Percentiles rank a stretch among this genome's conserved stretches.
These are phyloP conservation scores for Formicarius rufipectus DNA, from an alignment of 2,113 vertebrate species.

Conservation along the genomic window DNA sequence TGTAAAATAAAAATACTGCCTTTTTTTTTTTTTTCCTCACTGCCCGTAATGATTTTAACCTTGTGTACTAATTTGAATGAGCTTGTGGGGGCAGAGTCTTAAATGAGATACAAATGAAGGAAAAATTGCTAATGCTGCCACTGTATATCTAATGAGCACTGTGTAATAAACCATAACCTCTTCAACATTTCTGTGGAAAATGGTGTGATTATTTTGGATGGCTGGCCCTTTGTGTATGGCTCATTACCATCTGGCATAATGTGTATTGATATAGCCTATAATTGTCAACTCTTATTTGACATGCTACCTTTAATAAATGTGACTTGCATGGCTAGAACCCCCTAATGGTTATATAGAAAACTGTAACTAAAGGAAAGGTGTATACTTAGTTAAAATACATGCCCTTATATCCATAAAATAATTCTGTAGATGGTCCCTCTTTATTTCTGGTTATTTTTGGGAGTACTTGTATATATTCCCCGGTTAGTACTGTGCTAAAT, in stretches of 20 bases:
- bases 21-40: constrained; percentile 56
- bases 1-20: constrained; percentile 74
- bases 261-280: constrained; percentile 94
- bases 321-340: constrained; percentile 82
- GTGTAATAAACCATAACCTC: constrained; percentile 90
- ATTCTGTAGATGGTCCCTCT: neutral
- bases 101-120: constrained; percentile 82
- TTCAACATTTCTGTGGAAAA: constrained; percentile 84
- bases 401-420: constrained; percentile 9
- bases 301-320: constrained; percentile 95
- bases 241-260: constrained; percentile 93
- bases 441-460: neutral
- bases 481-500: neutral
- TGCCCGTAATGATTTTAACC: constrained; percentile 80
- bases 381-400: constrained; percentile 58
- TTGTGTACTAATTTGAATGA: constrained; percentile 79
- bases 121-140: constrained; percentile 82
- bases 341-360: constrained; percentile 80
- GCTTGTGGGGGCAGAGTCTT: constrained; percentile 76
- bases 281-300: constrained; percentile 95
- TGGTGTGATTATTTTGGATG: constrained; percentile 85
- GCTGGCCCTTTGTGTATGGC: constrained; percentile 83
- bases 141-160: constrained; percentile 83
- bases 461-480: neutral
- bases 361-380: constrained; percentile 73